These are phyloP conservation scores for Eupithecia tripunctaria DNA, from an alignment of 2,888 invertebrate species.

Conservation along the genomic window DNA sequence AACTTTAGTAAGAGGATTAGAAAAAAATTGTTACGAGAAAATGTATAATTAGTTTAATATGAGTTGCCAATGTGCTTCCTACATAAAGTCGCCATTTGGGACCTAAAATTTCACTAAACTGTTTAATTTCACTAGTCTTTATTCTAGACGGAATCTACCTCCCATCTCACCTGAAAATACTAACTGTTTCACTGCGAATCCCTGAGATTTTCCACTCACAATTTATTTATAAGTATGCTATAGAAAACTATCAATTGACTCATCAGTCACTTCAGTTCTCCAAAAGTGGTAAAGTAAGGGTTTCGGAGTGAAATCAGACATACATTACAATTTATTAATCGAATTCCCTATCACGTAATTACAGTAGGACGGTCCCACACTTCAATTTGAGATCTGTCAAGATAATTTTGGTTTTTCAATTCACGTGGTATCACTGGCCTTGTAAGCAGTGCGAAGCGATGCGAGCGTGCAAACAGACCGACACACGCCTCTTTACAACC, in stretches of 20 bases:
- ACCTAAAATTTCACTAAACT: slow-evolving; percentile 72
- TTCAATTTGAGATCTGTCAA: slow-evolving; percentile 79
- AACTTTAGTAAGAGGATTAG: background rate
- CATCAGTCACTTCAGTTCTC: slow-evolving; percentile 5
- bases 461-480: slow-evolving; percentile 47
- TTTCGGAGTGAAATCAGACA: slow-evolving; percentile 36
- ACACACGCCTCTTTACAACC: slow-evolving; percentile 10
- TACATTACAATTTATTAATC: slow-evolving; percentile 54
- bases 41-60: slow-evolving; percentile 1
- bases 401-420: slow-evolving; percentile 72
- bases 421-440: slow-evolving; percentile 69
- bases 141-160: slow-evolving; percentile 73
- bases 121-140: slow-evolving; percentile 75
- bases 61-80: slow-evolving; percentile 47
- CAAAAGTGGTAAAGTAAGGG: slow-evolving; percentile 14
- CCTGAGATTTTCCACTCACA: background rate
- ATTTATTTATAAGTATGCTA: slow-evolving; percentile 10
- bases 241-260: slow-evolving; percentile 11
- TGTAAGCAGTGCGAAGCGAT: slow-evolving; percentile 39
- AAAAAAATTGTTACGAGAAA: background rate
- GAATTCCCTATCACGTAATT: slow-evolving; percentile 75
- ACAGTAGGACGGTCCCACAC: slow-evolving; percentile 84
- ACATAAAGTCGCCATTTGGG: slow-evolving; percentile 64
- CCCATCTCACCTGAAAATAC: slow-evolving; percentile 59
- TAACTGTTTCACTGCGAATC: slow-evolving; percentile 42